Evolutionary conservation across 2,888 invertebrate genomes (phyloP), one percentile per base, ranked within the genome.

Genomic region (Gasteruption jaculator): DNA sequence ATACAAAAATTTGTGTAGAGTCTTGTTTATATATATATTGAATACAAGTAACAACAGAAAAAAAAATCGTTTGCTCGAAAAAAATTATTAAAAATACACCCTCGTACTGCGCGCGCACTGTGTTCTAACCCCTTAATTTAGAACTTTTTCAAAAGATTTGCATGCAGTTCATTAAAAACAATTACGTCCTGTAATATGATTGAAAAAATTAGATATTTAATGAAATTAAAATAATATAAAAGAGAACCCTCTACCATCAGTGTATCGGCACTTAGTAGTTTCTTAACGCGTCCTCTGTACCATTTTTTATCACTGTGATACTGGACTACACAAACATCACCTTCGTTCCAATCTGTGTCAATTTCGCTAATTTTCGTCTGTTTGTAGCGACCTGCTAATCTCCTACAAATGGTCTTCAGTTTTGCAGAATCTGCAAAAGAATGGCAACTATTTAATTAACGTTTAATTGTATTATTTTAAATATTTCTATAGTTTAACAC

Each of bases 291-390:
- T 5, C 82, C 89, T 42, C 91, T 76, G 65, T 90, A 90, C 76
- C 84, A 86, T 11, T 73, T 71, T 7, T 77, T 74, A 58, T 88
- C 83, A 11, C 74, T 49, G 53, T 78, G 80, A 66, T 79, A 89
- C 43, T 76, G 72, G 0, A 83, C 86, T 20, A 85, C 73, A 60
- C 86, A 88, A 4, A 83, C 74, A 47, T 85, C 82, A 2, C 82
- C 85, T 3, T 72, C 61, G 4, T 67, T 57, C 84, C 82, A 86
- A 45, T 72, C 69, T n/a, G 62, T 60, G 47, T 74, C 75, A 37
- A 72, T 66, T 8, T 74, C 70, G 54, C 74, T 73, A 1, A 74
- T 72, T 39, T 73, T 69, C 0, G 73, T 65, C 8, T 71, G 57
- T 18, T 67, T 67, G 53, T 77, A 79, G 31, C 74, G 71, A 1